Conservation (phyloP, 2,797 vertebrate genomes). For the Schizopygopsis pylzovi region DNA sequence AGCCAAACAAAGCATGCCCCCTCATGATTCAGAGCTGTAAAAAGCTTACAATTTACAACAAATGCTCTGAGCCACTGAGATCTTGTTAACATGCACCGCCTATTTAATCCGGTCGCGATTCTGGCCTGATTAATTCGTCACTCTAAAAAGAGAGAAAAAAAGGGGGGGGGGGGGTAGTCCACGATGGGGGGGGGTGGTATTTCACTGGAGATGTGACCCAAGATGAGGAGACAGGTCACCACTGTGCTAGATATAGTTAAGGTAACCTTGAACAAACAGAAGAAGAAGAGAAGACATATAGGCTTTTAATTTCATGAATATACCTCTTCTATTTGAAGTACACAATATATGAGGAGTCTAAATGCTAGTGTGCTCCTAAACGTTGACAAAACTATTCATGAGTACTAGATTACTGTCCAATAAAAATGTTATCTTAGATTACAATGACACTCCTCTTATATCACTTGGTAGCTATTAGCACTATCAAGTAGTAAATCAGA, state of each 20-base stretch:
- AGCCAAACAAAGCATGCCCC: slow-evolving; percentile 25
- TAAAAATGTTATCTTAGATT: background rate
- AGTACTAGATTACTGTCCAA: background rate
- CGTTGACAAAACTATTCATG: background rate
- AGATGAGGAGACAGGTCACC: slow-evolving; percentile 2
- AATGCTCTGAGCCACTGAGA: background rate
- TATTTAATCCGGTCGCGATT: slow-evolving; percentile 45
- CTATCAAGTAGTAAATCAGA: background rate
- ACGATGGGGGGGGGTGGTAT: background rate
- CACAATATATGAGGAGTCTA: background rate
- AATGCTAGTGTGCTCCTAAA: slow-evolving; percentile 3
- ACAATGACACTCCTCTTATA: background rate
- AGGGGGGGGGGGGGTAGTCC: background rate
- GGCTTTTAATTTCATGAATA: background rate
- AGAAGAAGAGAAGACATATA: background rate
- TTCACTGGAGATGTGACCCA: background rate
- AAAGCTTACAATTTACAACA: slow-evolving; percentile 7
- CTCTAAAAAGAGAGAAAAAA: slow-evolving; percentile 24
- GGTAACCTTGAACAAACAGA: slow-evolving; percentile 32
- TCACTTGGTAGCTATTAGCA: background rate
- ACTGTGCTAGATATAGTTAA: background rate
- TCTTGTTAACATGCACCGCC: slow-evolving; percentile 40
- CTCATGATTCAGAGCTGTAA: slow-evolving; percentile 32
- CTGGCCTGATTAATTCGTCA: slow-evolving; percentile 36
- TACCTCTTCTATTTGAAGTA: background rate